phyloP scores from a whole-genome alignment of 2,888 invertebrate species.

The Tetranychus piercei region DNA sequence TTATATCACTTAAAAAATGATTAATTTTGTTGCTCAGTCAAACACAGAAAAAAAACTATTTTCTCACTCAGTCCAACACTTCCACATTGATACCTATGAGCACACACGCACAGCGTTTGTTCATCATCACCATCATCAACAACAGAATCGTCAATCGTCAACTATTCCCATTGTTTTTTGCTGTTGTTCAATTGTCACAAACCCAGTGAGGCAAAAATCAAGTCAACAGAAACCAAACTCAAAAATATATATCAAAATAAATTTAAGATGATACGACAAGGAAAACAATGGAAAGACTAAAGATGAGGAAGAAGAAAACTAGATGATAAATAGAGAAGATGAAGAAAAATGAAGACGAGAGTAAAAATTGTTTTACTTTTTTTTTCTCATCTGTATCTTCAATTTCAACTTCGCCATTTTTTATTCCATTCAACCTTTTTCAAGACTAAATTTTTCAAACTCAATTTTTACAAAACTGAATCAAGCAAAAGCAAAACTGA shows the following conservation, averaged over 20 bases:
- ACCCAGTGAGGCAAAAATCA: background rate
- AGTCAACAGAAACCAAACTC: background rate
- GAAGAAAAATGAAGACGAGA: background rate
- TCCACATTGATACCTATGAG: no score
- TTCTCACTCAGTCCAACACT: no score
- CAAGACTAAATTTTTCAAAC: background rate
- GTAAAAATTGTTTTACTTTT: background rate
- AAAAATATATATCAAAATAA: background rate
- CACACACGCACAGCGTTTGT: no score
- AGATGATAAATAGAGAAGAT: background rate
- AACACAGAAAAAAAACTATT: no score
- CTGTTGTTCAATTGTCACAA: background rate
- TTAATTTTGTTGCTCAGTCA: background rate
- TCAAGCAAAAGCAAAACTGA: background rate
- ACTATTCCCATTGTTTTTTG: no score
- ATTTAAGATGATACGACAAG: no score
- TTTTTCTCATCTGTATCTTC: no score
- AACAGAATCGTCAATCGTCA: no score
- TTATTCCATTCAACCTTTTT: no score
- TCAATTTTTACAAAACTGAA: background rate
- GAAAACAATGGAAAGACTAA: background rate
- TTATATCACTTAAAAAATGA: background rate
- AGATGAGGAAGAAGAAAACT: background rate
- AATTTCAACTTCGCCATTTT: no score
- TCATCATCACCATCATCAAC: no score